These are phyloP conservation scores for Myotis davidii DNA, from an alignment of 2,113 vertebrate genomes.

Conservation along the genomic window DNA sequence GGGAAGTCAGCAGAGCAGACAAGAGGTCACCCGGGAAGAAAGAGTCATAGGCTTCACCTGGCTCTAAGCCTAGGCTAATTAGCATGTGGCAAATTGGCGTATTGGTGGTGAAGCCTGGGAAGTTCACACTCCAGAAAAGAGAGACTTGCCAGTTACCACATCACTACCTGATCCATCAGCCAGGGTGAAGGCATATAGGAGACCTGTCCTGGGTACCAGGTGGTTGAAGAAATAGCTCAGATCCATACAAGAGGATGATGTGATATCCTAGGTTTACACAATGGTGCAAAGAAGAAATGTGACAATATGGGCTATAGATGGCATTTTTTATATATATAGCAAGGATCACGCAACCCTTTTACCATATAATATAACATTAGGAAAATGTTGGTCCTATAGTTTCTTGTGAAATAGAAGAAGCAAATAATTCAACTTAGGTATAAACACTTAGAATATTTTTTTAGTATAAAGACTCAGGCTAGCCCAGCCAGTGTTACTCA, in stretches of 20 bases:
- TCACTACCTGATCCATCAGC: not conserved
- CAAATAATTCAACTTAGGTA: not conserved
- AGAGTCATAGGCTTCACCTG: not conserved
- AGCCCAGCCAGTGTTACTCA: no score
- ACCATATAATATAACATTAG: not conserved
- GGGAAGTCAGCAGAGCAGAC: not conserved
- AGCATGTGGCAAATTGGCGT: not conserved
- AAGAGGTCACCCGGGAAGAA: not conserved
- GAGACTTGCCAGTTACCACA: not conserved
- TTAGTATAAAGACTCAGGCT: not conserved
- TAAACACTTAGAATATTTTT: not conserved
- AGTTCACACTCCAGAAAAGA: not conserved
- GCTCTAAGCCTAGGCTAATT: not conserved
- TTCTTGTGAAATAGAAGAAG: not conserved
- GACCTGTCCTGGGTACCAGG: not conserved
- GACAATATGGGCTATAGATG: not conserved
- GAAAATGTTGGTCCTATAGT: not conserved
- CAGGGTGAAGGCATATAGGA: not conserved
- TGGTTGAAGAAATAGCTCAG: not conserved
- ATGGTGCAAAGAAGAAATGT: not conserved
- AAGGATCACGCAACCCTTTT: not conserved
- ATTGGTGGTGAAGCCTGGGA: not conserved
- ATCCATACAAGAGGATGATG: rapidly evolving
- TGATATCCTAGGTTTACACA: not conserved
- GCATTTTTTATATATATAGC: not conserved